Evolutionary conservation across 1,140 invertebrate species (phyloP), one percentile per base, ranked within the genome.

Genomic region (Phocides pigmalion): DNA sequence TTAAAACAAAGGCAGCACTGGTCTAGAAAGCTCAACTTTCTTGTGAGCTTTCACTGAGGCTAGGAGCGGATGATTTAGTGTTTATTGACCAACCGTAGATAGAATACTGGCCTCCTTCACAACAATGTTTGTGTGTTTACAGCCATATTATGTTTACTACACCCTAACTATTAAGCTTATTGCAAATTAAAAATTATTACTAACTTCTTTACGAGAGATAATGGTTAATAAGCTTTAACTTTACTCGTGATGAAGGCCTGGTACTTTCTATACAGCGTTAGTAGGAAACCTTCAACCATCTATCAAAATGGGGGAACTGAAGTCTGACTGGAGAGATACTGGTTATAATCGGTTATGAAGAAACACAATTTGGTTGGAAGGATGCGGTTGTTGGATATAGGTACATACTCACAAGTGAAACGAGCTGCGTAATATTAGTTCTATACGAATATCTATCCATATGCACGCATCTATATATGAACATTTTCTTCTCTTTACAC

Each of bases 21-120:
- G 42, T 46, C 15, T 53, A 39, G 50, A 53, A 39, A 51, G 49
- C 15, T 2, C 46, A 41, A 47, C 50, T 64, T 49, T 54, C 62
- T 20, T 56, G 19, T 32, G 15, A 64, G 50, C 62, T 56, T 64
- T 56, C 51, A 56, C 62, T 46, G 28, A 32, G 20, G 32, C 49
- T 20, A 20, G 50, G 37, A 53, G 28, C 17, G 11, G 17, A 47
- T 54, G 51, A 64, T 56, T 44, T 64, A 56, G 28, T 56, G 51
- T 49, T 62, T 62, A 62, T 47, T 67, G 25, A 11, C 37, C n/a
- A 15, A 12, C 41, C 41, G 39, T 16, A 64, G 35, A 54, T 49
- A 49, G 32, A 64, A 47, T 56, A 56, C 56, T 56, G 20, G 37
- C 51, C 15, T 44, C 16, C 19, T 44, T 56, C 53, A 42, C 51